Base-by-base conservation (phyloP, 2,113 vertebrate species). In the Spea bombifrons region DNA sequence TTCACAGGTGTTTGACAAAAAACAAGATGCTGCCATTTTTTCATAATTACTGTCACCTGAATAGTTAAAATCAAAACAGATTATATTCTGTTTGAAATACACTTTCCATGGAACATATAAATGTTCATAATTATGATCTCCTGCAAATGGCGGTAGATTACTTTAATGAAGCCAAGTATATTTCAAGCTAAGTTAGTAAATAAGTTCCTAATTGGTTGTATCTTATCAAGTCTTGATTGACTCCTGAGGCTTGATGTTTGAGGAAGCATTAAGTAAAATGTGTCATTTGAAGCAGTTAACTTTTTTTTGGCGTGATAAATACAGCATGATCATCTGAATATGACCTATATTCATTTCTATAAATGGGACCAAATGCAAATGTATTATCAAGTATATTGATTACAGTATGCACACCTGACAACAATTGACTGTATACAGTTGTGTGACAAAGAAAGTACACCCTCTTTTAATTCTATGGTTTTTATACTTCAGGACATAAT, bases 1-100 rank as follows among this genome's bases (percentile, higher is more conserved):
- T 47, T 71, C 30, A 47, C 76, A 71, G 76, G 76, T 78, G 76
- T 17, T 45, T 78, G 76, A 72, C 76, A 71, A 72, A 71, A 30
- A 78, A 65, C 68, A 72, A 73, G 48, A 47, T 43, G 53, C 68
- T 59, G 44, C 75, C 66, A 72, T 78, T 71, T 78, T n/a, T 47
- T 72, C 68, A 71, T 78, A 78, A 78, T 78, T 68, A 71, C 68
- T 78, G 76, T 72, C 76, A 78, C 59, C 69, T 78, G 76, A 65
- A 78, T 66, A 65, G 59, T 71, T 46, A 66, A 45, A 78, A 78
- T 78, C 59, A 78, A 48, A 16, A 45, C 59, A 65, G 48, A 78
- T 78, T 72, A 72, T 66, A 53, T 63, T 71, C 75, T 44, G 47
- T 43, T 64, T 72, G 13, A 65, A 71, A 64, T 63, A 12, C 44